These are phyloP conservation scores for Pachycephus smyrnensis DNA, from an alignment of 2,888 invertebrate genomes.

Conservation along the genomic window DNA sequence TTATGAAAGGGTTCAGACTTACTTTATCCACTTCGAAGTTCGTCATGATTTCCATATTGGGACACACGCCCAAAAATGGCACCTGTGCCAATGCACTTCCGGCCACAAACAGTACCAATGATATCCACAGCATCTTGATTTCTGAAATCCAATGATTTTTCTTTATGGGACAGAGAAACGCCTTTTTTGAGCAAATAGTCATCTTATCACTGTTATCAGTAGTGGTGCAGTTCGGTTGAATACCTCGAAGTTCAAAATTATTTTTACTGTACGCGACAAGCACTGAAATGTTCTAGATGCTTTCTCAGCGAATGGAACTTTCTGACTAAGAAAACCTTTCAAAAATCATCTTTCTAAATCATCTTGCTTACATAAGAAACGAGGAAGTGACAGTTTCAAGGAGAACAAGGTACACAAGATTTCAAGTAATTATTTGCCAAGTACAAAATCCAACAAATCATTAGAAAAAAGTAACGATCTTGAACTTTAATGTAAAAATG, in stretches of 20 bases:
- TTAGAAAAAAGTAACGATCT: not conserved
- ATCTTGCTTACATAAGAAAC: not conserved
- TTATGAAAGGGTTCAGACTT: constrained; percentile 41
- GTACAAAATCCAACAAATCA: not conserved
- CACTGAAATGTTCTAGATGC: not conserved
- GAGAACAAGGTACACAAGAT: not conserved
- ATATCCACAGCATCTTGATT: constrained; percentile 39
- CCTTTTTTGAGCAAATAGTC: no score
- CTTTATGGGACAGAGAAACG: no score
- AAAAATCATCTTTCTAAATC: not conserved
- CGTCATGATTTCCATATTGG: constrained; percentile 72
- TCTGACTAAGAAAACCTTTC: not conserved
- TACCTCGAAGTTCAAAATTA: not conserved
- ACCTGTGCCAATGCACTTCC: constrained; percentile 69
- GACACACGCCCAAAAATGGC: constrained; percentile 75
- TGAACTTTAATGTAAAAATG: not conserved
- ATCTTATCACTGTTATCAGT: not conserved
- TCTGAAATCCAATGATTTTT: not conserved
- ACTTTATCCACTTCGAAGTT: constrained; percentile 74
- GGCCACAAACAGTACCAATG: constrained; percentile 39
- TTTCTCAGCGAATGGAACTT: not conserved
- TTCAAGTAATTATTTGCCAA: not conserved
- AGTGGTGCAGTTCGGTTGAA: not conserved
- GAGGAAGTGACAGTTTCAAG: not conserved
- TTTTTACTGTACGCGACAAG: not conserved